Conservation (phyloP, 1,140 invertebrate genomes). For the Oncopeltus fasciatus region DNA sequence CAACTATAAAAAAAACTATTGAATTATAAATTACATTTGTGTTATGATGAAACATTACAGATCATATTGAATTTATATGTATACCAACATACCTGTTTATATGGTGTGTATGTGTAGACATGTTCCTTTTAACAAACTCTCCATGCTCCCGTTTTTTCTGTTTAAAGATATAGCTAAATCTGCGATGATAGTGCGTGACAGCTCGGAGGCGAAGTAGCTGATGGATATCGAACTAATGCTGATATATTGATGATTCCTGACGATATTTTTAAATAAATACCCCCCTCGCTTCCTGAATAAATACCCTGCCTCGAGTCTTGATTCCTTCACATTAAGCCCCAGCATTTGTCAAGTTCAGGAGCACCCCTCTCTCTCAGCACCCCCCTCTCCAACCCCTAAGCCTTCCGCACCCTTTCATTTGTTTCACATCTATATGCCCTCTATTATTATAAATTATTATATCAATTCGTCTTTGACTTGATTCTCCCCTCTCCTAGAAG, state of each 20-base stretch:
- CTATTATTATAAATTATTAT: background rate
- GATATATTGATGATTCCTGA: background rate
- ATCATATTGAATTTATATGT: too few relatives aligned
- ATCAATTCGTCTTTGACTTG: background rate
- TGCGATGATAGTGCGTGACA: background rate
- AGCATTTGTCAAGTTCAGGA: conserved; percentile 1
- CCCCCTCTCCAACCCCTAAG: too few relatives aligned
- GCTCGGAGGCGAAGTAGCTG: background rate
- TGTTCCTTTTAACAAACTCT: too few relatives aligned
- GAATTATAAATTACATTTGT: too few relatives aligned
- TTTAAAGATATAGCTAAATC: too few relatives aligned
- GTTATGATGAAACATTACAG: too few relatives aligned
- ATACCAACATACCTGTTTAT: too few relatives aligned
- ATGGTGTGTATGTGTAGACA: too few relatives aligned
- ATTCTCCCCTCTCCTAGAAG: background rate
- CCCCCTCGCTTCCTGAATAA: background rate
- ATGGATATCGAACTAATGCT: background rate
- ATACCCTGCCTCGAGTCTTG: background rate
- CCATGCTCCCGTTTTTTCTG: too few relatives aligned
- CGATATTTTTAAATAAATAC: conserved; percentile 1
- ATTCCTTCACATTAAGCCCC: background rate
- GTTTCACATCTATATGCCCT: background rate
- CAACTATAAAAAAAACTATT: too few relatives aligned
- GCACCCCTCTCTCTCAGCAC: background rate
- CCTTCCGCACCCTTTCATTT: conserved; percentile 1